These are phyloP conservation scores for Danio albolineatus DNA, from an alignment of 2,797 vertebrate species.

Conservation along the genomic window DNA sequence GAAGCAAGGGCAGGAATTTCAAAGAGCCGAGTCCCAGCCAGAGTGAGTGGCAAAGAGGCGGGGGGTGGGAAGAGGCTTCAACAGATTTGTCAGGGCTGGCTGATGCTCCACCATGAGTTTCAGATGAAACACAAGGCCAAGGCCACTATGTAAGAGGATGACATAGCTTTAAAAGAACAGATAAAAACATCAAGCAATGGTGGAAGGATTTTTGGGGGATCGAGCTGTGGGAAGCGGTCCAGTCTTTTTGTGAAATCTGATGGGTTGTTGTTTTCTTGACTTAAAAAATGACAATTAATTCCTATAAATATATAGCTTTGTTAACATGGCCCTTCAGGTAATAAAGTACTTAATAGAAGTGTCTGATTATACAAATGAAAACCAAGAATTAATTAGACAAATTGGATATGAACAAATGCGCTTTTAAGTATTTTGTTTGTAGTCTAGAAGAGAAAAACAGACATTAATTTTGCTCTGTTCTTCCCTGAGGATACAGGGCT, in stretches of 20 bases:
- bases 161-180: constrained; percentile 62
- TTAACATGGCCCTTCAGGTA: background rate
- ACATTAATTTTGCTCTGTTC: background rate
- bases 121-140: constrained; percentile 45
- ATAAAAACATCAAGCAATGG: constrained; percentile 70
- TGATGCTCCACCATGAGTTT: constrained; percentile 83
- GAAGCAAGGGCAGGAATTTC: constrained; percentile 89
- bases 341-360: constrained; percentile 10
- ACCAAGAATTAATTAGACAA: constrained; percentile 3
- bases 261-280: background rate
- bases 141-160: constrained; percentile 52
- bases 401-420: constrained; percentile 3
- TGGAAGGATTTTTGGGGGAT: constrained; percentile 47
- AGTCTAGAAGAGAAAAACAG: background rate
- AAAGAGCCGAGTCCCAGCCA: constrained; percentile 78
- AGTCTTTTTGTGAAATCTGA: constrained; percentile 10
- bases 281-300: constrained; percentile 10
- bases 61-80: constrained; percentile 88
- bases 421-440: constrained; percentile 10
- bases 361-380: constrained; percentile 1
- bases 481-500: background rate
- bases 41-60: constrained; percentile 75
- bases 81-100: constrained; percentile 98
- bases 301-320: background rate
- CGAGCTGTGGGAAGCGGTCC: constrained; percentile 8